phyloP scores from a whole-genome alignment of 2,113 vertebrate genomes.

The Brevimyrus niger region DNA sequence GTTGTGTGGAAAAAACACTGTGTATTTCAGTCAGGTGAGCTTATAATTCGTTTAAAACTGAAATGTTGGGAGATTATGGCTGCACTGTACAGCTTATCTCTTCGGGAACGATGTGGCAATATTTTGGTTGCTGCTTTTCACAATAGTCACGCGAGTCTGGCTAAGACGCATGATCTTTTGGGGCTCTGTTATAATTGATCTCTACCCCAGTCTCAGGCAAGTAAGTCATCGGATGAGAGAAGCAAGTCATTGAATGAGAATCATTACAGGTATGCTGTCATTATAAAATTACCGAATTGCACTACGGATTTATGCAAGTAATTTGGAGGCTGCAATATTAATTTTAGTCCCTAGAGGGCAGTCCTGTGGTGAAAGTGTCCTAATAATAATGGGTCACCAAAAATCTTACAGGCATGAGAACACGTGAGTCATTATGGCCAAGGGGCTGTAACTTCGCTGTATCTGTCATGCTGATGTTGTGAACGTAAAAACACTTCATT shows the following conservation, averaged over 20 bases:
- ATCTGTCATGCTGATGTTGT: background rate
- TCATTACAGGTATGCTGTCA: background rate
- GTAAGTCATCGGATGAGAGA: background rate
- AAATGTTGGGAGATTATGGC: background rate
- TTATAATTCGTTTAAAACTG: background rate
- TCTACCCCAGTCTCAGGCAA: background rate
- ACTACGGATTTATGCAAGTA: conserved; percentile 14
- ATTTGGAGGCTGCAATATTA: conserved; percentile 37
- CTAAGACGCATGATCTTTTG: background rate
- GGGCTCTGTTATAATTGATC: background rate
- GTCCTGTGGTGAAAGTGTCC: conserved; percentile 29
- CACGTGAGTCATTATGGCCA: background rate
- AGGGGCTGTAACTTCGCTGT: background rate
- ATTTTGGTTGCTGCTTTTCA: background rate
- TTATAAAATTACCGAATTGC: background rate
- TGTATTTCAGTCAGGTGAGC: background rate
- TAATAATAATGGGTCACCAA: conserved; percentile 3
- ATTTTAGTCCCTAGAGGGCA: conserved; percentile 47
- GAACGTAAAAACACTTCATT: background rate
- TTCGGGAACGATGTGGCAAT: background rate
- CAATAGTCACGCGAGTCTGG: background rate
- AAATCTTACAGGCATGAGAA: background rate
- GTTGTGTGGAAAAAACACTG: background rate
- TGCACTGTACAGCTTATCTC: background rate
- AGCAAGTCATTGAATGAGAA: background rate